Conservation (phyloP, 2,113 vertebrate genomes). For the Mus pahari region DNA sequence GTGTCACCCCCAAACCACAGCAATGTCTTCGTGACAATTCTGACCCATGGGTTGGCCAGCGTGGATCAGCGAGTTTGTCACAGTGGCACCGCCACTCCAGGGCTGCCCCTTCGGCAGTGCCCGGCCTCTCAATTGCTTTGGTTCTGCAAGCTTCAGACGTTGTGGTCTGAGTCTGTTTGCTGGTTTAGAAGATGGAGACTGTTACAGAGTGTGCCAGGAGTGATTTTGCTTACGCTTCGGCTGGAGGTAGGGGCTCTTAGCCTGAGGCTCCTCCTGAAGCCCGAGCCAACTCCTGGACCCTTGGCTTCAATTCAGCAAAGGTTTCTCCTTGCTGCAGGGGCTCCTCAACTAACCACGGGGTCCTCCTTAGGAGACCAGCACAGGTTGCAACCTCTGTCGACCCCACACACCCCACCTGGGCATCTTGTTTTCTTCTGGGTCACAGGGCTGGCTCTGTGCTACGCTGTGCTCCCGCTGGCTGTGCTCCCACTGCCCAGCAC, state of each 20-base stretch:
- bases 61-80: neutral
- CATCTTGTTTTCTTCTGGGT: neutral
- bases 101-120: neutral
- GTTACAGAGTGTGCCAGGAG: too few species aligned
- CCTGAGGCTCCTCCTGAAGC: neutral
- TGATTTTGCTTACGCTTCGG: neutral
- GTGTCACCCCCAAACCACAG: neutral
- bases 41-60: too few species aligned
- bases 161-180: neutral
- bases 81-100: fast-evolving
- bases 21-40: neutral
- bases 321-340: neutral
- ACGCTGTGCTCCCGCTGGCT: neutral
- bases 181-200: neutral
- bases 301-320: neutral
- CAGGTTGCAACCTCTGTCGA: fast-evolving
- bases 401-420: neutral
- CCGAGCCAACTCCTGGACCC: neutral
- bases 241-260: neutral
- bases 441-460: neutral
- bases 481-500: neutral
- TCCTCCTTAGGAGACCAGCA: neutral
- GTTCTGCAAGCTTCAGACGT: neutral
- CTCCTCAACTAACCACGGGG: neutral
- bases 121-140: neutral